These are phyloP conservation scores for Aptenodytes forsteri DNA, from an alignment of 2,113 vertebrate species.

Conservation along the genomic window DNA sequence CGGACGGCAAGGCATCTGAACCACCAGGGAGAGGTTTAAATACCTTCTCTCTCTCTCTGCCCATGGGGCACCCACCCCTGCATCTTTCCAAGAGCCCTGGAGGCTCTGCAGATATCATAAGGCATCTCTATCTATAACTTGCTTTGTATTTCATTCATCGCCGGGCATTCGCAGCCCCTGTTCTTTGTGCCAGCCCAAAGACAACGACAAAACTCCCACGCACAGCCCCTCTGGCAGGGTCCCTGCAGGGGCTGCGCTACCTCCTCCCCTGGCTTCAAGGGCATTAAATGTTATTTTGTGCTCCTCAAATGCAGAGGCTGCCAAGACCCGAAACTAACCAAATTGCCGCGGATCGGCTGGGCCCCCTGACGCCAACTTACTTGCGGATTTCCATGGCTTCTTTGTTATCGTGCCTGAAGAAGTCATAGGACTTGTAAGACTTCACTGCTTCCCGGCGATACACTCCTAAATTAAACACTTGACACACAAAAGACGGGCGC, in stretches of 20 bases:
- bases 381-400: conserved; percentile 97
- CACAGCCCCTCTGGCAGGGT: neutral
- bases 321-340: neutral
- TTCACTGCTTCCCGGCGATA: conserved; percentile 93
- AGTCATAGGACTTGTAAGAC: conserved; percentile 95
- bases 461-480: conserved; percentile 96
- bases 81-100: neutral
- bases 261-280: rapidly evolving
- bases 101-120: neutral
- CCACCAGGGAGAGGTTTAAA: neutral
- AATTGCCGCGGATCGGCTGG: rapidly evolving
- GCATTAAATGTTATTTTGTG: rapidly evolving
- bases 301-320: neutral
- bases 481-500: neutral
- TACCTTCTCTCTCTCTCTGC: neutral
- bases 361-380: conserved; percentile 65
- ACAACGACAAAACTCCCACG: rapidly evolving
- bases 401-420: conserved; percentile 96
- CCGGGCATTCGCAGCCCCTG: rapidly evolving
- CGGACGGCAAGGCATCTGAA: neutral
- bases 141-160: rapidly evolving
- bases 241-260: neutral
- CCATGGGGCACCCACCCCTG: neutral
- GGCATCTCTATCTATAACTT: neutral
- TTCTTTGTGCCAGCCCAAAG: neutral